Conservation (phyloP, 2,113 vertebrate genomes). For the Bubalus kerabau region DNA sequence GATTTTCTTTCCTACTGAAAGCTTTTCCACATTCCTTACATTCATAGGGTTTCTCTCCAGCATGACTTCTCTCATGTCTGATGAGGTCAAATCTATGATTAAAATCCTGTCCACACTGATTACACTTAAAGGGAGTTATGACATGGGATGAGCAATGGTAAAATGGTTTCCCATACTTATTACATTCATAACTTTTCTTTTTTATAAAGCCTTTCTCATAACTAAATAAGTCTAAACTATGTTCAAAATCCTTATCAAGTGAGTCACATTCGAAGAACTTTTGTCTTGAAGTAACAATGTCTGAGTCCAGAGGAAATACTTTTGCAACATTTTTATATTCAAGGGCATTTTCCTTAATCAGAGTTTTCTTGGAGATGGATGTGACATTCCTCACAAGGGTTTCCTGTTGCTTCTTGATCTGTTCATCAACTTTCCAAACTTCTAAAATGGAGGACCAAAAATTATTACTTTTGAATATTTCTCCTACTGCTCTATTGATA, state of each 20-base stretch:
- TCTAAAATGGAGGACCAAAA: constrained; percentile 67
- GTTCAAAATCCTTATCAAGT: constrained; percentile 36
- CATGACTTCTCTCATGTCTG: constrained; percentile 55
- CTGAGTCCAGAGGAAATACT: constrained; percentile 42
- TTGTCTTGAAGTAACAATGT: constrained; percentile 45
- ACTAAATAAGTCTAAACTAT: constrained; percentile 49
- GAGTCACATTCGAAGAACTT: constrained; percentile 33
- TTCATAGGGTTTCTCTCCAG: constrained; percentile 54
- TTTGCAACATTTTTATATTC: constrained; percentile 54
- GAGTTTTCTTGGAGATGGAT: constrained; percentile 50
- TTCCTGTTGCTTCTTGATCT: constrained; percentile 57
- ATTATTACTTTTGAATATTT: constrained; percentile 54
- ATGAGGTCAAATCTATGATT: constrained; percentile 56
- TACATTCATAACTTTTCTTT: constrained; percentile 33
- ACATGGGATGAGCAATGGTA: constrained; percentile 15
- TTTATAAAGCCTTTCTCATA: constrained; percentile 33
- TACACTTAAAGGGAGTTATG: constrained; percentile 42
- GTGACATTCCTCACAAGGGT: constrained; percentile 51
- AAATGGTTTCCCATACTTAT: constrained; percentile 1
- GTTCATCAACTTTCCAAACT: constrained; percentile 64
- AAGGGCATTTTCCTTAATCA: constrained; percentile 43
- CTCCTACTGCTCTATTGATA: constrained; percentile 23
- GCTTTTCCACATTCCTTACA: constrained; percentile 61
- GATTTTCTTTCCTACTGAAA: constrained; percentile 64
- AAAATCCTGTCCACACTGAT: constrained; percentile 60